Evolutionary conservation across 2,888 invertebrate genomes (phyloP).

Genomic region (Antheraea yamamai): DNA sequence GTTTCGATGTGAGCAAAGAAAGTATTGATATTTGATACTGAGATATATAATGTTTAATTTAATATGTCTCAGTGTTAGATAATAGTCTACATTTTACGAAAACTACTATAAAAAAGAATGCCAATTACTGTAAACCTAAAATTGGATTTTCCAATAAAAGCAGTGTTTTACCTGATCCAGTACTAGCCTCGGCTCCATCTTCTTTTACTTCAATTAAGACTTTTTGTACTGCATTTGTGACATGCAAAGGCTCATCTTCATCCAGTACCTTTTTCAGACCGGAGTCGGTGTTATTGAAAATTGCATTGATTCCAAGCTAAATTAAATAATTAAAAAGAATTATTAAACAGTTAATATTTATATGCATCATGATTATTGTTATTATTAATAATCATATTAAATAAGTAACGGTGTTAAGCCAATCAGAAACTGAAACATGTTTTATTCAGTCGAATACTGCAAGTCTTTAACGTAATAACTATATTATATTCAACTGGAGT

Average conservation of each 20-base stretch:
- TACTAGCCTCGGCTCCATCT: too few relatives aligned
- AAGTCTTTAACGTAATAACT: too few relatives aligned
- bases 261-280: slow-evolving; percentile 85
- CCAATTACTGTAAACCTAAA: neutral
- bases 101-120: neutral
- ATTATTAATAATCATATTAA: too few relatives aligned
- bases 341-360: neutral
- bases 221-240: slow-evolving; percentile 90
- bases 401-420: too few relatives aligned
- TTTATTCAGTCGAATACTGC: too few relatives aligned
- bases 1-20: too few relatives aligned
- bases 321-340: neutral
- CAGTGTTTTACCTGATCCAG: slow-evolving; percentile 83
- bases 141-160: too few relatives aligned
- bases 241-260: slow-evolving; percentile 69
- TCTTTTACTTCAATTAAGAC: slow-evolving; percentile 86
- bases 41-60: too few relatives aligned
- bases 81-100: neutral
- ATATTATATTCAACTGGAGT: too few relatives aligned
- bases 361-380: too few relatives aligned
- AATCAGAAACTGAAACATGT: too few relatives aligned
- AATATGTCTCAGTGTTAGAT: neutral
- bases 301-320: slow-evolving; percentile 86
- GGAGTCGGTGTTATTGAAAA: slow-evolving; percentile 82
- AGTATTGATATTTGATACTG: too few relatives aligned